Conservation (phyloP, 1,140 invertebrate species). For the Catajapyx aquilonaris region DNA sequence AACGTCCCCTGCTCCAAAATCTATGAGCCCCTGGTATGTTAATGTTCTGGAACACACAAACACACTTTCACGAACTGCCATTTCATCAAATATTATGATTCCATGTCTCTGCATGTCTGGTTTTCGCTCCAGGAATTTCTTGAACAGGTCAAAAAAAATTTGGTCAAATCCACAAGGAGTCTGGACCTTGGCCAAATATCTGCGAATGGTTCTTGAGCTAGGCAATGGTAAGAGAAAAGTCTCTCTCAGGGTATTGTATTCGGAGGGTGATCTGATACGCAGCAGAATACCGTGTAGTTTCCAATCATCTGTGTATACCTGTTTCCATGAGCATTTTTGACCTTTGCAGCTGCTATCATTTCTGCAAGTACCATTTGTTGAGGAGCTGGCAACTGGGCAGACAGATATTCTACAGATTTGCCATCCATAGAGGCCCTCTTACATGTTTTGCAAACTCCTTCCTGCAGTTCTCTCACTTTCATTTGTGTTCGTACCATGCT, state of each 20-base stretch:
- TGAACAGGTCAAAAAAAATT: constrained; percentile 8
- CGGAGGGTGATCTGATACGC: constrained; percentile 10
- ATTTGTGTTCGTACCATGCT: too few relatives aligned
- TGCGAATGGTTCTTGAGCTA: constrained; percentile 9
- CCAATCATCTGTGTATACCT: constrained; percentile 12
- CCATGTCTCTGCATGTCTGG: constrained; percentile 8
- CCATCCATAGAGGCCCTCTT: too few relatives aligned
- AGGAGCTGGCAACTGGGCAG: too few relatives aligned
- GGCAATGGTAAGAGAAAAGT: constrained; percentile 12
- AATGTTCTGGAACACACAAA: constrained; percentile 7
- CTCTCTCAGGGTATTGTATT: constrained; percentile 9
- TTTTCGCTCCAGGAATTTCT: constrained; percentile 5
- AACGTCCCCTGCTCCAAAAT: constrained; percentile 8
- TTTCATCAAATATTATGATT: constrained; percentile 9
- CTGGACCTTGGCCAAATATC: constrained; percentile 8
- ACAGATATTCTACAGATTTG: too few relatives aligned
- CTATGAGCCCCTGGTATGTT: constrained; percentile 7
- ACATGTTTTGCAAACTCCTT: too few relatives aligned
- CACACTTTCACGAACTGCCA: constrained; percentile 7
- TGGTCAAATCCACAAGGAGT: constrained; percentile 8
- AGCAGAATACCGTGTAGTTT: constrained; percentile 10
- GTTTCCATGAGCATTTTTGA: constrained; percentile 7
- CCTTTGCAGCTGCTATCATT: constrained; percentile 7
- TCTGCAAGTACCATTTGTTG: constrained; percentile 2
- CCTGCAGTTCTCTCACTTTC: too few relatives aligned